Percentiles rank a stretch among this genome's conserved stretches.
Evolutionary conservation across 2,888 invertebrate species (phyloP).

Genomic region (Asteroscopus sphinx): DNA sequence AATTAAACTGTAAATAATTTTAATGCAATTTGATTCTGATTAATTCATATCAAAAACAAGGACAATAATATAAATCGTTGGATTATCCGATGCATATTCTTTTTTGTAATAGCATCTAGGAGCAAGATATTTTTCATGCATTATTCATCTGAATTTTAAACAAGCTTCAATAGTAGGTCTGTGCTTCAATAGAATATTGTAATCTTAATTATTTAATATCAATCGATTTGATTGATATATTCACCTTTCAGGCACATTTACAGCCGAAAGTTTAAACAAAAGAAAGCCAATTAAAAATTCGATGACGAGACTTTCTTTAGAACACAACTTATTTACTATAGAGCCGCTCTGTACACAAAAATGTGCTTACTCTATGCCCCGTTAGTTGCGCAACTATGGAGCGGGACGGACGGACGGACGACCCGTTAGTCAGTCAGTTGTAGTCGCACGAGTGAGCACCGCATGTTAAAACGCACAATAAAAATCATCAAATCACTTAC

Average conservation of each 20-base stretch:
- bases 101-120: slow-evolving; percentile 3
- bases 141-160: background rate
- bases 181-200: too few relatives aligned
- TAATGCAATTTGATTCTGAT: slow-evolving; percentile 18
- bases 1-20: slow-evolving; percentile 31
- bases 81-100: slow-evolving; percentile 33
- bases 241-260: background rate
- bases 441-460: slow-evolving; percentile 74
- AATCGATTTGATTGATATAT: slow-evolving; percentile 1
- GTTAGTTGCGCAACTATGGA: slow-evolving; percentile 86
- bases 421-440: slow-evolving; percentile 79
- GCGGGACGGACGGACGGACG: slow-evolving; percentile 78
- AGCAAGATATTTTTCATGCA: background rate
- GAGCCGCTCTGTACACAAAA: slow-evolving; percentile 74
- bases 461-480: slow-evolving; percentile 66
- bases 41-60: slow-evolving; percentile 26
- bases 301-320: slow-evolving; percentile 32
- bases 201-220: background rate
- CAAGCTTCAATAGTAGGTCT: too few relatives aligned
- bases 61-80: slow-evolving; percentile 32
- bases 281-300: slow-evolving; percentile 20
- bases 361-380: slow-evolving; percentile 84
- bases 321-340: slow-evolving; percentile 42
- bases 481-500: slow-evolving; percentile 60
- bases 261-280: slow-evolving; percentile 22